Base-by-base conservation (phyloP, 30 jellyfish, hydroid and myxozoan species). In the Cassiopea andromeda region DNA sequence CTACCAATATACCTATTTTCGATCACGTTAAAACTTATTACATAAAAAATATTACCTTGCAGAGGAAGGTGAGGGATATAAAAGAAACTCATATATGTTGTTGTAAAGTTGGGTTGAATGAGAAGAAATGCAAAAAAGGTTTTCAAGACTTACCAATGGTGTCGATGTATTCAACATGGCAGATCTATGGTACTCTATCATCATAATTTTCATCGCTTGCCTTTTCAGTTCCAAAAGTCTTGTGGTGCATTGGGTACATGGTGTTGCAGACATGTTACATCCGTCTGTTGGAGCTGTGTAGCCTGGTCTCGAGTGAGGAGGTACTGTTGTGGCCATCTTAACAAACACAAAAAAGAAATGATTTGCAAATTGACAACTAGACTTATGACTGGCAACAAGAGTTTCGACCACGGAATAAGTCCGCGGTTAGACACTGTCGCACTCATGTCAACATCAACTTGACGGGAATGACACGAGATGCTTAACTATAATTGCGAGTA, bases 121-220 rank as follows among this genome's bases (percentile, higher is more conserved):
- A 54, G 64, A 3, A 54, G 7, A 54, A 6, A 54, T 54, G 64
- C 8, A 68, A 68, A 43, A 68, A 7, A 3, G 46, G 7, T 6
- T 54, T 3, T 49, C 47, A 73, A 46, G 13, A 92, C 98, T 92
- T 89, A 96, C 99, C 93, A 98, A 77, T 18, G 94, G 98, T 4
- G 88, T 93, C 5, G 83, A 60, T 44, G 94, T 58, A 17, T 84
- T 88, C 80, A 91, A 76, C 89, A 95, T 87, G 5, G 90, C 94
- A 9, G 92, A 75, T 77, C 85, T 87, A 61, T 93, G 99, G 75
- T 85, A 90, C 60, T 96, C 99, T 50, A 93, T 93, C 97, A 92
- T 89, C 92, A 92, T 83, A 48, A 78, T 71, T 81, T 92, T 96
- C 92, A 96, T 78, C 48, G 99, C 98, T 81, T 96, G 99, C 77